Evolutionary conservation across 2,797 vertebrate species (phyloP), one percentile per base, ranked within the genome.

Genomic region (Tragelaphus eurycerus): DNA sequence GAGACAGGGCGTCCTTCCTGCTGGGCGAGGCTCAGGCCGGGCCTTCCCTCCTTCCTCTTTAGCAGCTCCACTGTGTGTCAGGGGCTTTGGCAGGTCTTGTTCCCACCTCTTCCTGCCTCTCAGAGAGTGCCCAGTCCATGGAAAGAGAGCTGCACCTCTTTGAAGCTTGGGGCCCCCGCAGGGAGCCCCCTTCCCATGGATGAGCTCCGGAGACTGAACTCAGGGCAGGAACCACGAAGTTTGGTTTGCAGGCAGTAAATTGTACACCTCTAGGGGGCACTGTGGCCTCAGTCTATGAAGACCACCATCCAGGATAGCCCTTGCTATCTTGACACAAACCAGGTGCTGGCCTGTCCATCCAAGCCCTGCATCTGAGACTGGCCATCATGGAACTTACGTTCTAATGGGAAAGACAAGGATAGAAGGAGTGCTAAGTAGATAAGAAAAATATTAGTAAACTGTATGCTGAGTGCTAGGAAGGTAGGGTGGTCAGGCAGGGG

Each of bases 281-380:
- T 23, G 43, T 84, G 23, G 59, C 31, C 13, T 34, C 9, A 7
- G 48, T 48, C 5, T 43, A 11, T 71, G 3, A 54, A 16, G 76
- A 27, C 54, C 31, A 54, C 34, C 21, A 3, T 4, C 0, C 0
- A 0, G 8, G n/a, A 38, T 10, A 38, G 6, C 17, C 48, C 9
- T 52, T 55, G 29, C 38, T 46, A 1, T 67, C 25, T 3, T 29
- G 31, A 50, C 38, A 55, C 23, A 79, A 12, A 13, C 43, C 8
- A 17, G 25, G 48, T 14, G 6, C 81, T 48, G 76, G 27, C n/a
- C 34, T 55, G 23, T 43, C 19, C 29, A 34, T 57, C 85, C 11
- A 50, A 29, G 17, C 74, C 21, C 59, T n/a, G 23, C 3, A 5
- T 55, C 79, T 60, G 50, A 91, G 10, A 21, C 21, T 8, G 31